These are phyloP conservation scores for Ptiloglossa arizonensis DNA, from an alignment of 1,140 invertebrate genomes.

Conservation along the genomic window DNA sequence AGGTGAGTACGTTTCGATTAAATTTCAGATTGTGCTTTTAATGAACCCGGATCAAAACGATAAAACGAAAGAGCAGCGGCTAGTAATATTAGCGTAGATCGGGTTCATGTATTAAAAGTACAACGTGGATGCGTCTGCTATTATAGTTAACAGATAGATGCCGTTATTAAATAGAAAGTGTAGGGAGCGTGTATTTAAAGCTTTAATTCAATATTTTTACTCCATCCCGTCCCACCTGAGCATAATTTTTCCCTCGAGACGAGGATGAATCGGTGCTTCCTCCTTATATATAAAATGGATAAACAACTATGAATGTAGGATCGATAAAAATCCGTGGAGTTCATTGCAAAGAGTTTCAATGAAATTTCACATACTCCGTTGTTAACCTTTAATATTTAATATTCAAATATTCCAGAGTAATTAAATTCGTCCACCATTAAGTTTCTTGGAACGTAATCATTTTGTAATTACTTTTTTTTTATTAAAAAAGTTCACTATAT, in stretches of 20 bases:
- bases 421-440: too few relatives aligned
- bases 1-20: too few relatives aligned
- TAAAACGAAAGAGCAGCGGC: neutral
- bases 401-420: too few relatives aligned
- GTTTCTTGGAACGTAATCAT: too few relatives aligned
- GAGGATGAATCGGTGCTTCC: neutral
- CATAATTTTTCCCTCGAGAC: neutral
- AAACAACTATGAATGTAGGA: too few relatives aligned
- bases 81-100: conserved; percentile 6
- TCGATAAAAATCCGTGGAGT: too few relatives aligned
- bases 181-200: conserved; percentile 12
- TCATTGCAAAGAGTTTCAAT: too few relatives aligned
- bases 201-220: conserved; percentile 5
- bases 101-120: neutral
- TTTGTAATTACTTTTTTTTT: too few relatives aligned
- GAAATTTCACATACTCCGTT: too few relatives aligned
- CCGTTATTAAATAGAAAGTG: neutral
- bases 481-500: too few relatives aligned
- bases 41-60: neutral
- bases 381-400: too few relatives aligned
- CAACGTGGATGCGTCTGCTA: neutral
- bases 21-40: too few relatives aligned
- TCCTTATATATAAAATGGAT: neutral
- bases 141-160: conserved; percentile 12
- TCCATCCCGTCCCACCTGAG: neutral